phyloP scores from a whole-genome alignment of 2,113 vertebrate species.

The Spilogale gracilis region DNA sequence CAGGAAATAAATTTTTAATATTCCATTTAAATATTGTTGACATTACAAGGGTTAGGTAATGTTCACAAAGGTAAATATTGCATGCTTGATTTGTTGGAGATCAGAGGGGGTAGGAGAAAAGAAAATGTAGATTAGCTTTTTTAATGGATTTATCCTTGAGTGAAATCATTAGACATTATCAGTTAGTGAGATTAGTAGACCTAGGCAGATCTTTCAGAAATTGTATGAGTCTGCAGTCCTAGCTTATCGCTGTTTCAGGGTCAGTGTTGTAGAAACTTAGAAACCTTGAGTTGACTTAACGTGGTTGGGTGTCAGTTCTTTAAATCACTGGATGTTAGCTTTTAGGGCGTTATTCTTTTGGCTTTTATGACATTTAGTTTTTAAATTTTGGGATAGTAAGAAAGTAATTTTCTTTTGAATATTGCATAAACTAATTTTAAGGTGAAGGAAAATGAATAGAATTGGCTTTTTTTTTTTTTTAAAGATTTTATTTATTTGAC shows the following conservation, averaged over 20 bases:
- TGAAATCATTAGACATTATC: neutral
- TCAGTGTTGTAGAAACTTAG: conserved; percentile 65
- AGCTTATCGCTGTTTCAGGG: conserved; percentile 78
- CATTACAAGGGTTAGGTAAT: neutral
- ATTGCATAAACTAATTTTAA: conserved; percentile 9
- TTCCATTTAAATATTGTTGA: neutral
- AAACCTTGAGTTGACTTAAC: conserved; percentile 80
- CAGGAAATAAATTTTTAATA: neutral
- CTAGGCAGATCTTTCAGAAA: conserved; percentile 11
- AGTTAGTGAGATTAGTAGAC: neutral
- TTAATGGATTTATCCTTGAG: neutral
- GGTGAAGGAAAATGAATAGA: neutral
- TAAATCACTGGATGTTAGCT: neutral
- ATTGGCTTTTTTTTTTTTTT: neutral
- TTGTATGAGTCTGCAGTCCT: conserved; percentile 70
- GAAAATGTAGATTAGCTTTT: neutral
- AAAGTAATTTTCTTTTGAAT: conserved; percentile 31
- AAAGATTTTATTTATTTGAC: too few species aligned
- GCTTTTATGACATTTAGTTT: neutral
- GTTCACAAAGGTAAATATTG: neutral
- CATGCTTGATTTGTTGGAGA: neutral
- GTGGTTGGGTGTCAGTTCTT: conserved; percentile 4
- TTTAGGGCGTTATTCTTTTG: neutral
- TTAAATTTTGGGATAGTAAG: neutral
- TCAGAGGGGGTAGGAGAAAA: neutral